Conservation (phyloP, 2,113 vertebrate species). For the Scophthalmus maximus region DNA sequence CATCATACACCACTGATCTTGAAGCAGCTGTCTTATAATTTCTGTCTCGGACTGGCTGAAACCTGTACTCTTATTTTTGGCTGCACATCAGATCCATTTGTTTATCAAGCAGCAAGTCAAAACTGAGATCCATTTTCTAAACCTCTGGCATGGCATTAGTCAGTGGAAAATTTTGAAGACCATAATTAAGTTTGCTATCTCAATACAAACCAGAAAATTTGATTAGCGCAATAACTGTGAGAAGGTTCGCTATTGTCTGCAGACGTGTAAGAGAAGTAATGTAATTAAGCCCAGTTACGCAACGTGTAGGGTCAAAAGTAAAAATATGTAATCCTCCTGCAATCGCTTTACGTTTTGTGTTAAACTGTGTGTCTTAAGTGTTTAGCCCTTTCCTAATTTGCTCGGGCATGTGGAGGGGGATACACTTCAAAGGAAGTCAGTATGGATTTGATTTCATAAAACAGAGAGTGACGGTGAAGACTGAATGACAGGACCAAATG, state of each 20-base stretch:
- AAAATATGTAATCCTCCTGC: slow-evolving; percentile 42
- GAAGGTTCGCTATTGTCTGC: neutral
- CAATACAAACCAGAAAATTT: neutral
- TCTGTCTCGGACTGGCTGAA: slow-evolving; percentile 15
- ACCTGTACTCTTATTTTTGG: slow-evolving; percentile 31
- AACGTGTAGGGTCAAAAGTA: slow-evolving; percentile 56
- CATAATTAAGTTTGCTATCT: neutral
- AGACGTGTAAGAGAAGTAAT: neutral
- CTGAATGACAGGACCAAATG: slow-evolving; percentile 57
- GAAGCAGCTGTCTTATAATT: slow-evolving; percentile 28
- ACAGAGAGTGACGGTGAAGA: slow-evolving; percentile 8
- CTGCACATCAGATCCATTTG: slow-evolving; percentile 27
- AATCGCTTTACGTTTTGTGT: slow-evolving; percentile 39
- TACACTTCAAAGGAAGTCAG: slow-evolving; percentile 63
- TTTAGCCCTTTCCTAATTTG: slow-evolving; percentile 43
- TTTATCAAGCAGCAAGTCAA: slow-evolving; percentile 15
- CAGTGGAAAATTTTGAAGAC: neutral
- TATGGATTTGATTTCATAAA: slow-evolving; percentile 10
- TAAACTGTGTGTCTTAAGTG: slow-evolving; percentile 37
- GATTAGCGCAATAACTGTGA: neutral
- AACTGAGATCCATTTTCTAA: slow-evolving; percentile 10
- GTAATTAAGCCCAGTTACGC: slow-evolving; percentile 29
- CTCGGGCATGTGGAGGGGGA: slow-evolving; percentile 22
- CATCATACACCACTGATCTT: neutral
- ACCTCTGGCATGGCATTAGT: neutral